Conservation (phyloP, 1,140 invertebrate genomes). For the Magallana angulata region DNA sequence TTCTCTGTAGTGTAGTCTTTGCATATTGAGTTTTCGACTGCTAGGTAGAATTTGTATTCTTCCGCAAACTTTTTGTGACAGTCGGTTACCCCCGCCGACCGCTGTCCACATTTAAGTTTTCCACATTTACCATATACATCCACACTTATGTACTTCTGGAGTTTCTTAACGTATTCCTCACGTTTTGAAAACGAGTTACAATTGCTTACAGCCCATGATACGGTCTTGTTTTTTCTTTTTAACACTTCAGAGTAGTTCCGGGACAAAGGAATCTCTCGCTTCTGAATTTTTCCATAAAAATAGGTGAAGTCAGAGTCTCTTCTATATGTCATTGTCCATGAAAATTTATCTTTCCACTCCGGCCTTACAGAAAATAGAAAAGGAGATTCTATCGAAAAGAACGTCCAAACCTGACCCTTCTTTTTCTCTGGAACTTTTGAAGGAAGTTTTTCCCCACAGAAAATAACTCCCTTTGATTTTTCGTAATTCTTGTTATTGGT, state of each 20-base stretch:
- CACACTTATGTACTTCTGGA: conserved; percentile 82
- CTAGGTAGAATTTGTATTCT: conserved; percentile 15
- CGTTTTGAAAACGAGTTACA: conserved; percentile 82
- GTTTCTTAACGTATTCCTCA: conserved; percentile 80
- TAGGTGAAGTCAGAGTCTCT: conserved; percentile 64
- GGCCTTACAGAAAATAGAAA: neutral
- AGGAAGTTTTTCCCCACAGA: neutral
- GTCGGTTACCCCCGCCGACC: neutral
- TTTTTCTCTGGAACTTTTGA: neutral
- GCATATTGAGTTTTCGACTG: conserved; percentile 37
- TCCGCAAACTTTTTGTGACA: neutral
- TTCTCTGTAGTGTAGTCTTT: conserved; percentile 37
- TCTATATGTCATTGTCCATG: conserved; percentile 69
- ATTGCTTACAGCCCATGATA: conserved; percentile 84
- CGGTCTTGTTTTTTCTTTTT: conserved; percentile 66
- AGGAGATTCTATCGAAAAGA: conserved; percentile 3
- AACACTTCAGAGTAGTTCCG: conserved; percentile 44
- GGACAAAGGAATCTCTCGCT: neutral
- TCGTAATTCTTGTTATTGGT: neutral
- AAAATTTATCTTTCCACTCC: conserved; percentile 59
- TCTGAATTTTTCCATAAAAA: conserved; percentile 55
- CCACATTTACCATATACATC: conserved; percentile 85
- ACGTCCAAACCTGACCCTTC: neutral
- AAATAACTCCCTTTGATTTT: neutral
- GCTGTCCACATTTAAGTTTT: conserved; percentile 39